Evolutionary conservation across 2,888 invertebrate genomes (phyloP).

Genomic region (Tanytarsus gracilentus): DNA sequence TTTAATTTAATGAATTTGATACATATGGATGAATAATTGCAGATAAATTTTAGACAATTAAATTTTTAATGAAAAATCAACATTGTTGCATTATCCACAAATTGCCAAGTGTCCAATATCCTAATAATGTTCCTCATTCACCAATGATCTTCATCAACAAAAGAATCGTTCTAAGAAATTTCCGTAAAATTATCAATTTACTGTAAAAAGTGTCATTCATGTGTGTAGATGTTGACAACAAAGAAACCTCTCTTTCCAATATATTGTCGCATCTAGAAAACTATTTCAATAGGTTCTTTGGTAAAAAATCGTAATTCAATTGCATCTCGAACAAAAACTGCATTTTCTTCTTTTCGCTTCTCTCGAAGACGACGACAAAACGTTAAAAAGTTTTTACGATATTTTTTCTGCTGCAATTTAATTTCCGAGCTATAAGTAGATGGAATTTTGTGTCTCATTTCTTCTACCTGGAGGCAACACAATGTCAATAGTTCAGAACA

Average conservation of each 20-base stretch:
- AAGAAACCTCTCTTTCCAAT: background rate
- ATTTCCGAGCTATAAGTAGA: background rate
- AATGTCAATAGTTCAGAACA: slow-evolving; percentile 27
- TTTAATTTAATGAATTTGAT: no score
- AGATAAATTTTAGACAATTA: no score
- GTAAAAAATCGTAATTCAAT: slow-evolving; percentile 3
- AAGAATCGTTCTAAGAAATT: background rate
- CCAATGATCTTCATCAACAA: background rate
- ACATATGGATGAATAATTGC: no score
- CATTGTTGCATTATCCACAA: no score
- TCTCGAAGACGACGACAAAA: background rate
- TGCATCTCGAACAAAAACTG: background rate
- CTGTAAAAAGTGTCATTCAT: background rate
- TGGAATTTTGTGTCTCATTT: background rate
- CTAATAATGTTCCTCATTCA: no score
- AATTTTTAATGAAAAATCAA: no score
- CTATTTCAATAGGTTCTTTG: slow-evolving; percentile 6
- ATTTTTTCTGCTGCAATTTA: background rate
- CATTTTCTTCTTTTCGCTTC: background rate
- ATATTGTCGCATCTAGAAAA: background rate
- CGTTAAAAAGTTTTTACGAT: background rate
- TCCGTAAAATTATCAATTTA: background rate
- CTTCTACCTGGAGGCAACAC: slow-evolving; percentile 16
- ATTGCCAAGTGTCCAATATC: no score
- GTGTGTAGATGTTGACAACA: background rate